Evolutionary conservation across 2,888 invertebrate genomes (phyloP), one percentile per base, ranked within the genome.

Genomic region (Eristalis tenax): DNA sequence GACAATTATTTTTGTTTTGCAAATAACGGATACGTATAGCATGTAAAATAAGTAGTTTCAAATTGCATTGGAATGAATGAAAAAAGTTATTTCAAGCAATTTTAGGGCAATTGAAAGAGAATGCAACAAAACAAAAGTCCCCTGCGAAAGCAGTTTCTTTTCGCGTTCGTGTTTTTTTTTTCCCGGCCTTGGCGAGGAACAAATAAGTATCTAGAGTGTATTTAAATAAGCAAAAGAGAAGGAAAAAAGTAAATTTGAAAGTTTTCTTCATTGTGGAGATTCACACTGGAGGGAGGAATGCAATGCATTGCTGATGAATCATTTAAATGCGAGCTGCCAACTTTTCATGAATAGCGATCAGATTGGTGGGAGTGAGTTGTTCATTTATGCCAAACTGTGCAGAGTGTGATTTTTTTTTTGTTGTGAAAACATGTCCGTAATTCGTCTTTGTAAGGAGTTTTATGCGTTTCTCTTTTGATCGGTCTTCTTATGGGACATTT

Each of bases 41-140:
- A 64, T 82, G 73, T 78, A 82, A 64, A 69, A 85, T 74, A 64
- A 69, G 81, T 74, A 81, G 50, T 77, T 73, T 69, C 38, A 71
- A 76, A 61, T 50, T 18, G 66, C 43, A 70, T 85, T 56, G 4
- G 15, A 63, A n/a, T n/a, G 43, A 61, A 73, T 64, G 71, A 66
- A 59, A 71, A 64, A 74, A 32, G 43, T 50, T 83, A 83, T 78
- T 77, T 74, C 38, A 65, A 66, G 28, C 28, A 28, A 28, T 28
- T 79, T 77, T 73, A 75, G 43, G 57, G 43, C 76, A 82, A 75
- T 79, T 77, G 57, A 75, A 35, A 43, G 22, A 59, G 75, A 82
- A 26, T 50, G 38, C 73, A 66, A 40, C 64, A 59, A 10, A 59
- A 11, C 13, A 71, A 80, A 71, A 64, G 56, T 65, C 65, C 50